phyloP scores from a whole-genome alignment of 2,888 invertebrate genomes.

The Epinotia brunnichana region DNA sequence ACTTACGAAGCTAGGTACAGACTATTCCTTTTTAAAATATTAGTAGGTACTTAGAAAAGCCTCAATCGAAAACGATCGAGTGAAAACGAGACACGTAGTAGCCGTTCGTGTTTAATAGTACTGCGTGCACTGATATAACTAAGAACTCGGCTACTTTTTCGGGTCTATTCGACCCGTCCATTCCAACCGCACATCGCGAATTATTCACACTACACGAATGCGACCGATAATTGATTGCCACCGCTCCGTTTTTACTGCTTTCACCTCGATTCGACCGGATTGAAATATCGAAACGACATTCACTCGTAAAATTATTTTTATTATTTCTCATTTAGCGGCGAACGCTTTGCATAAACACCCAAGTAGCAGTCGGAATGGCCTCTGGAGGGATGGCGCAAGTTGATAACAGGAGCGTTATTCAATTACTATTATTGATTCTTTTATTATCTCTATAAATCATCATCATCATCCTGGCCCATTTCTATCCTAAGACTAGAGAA shows the following conservation, averaged over 20 bases:
- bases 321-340: constrained; percentile 63
- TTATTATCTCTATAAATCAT: too few species aligned
- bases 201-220: constrained; percentile 47
- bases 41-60: too few species aligned
- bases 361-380: constrained; percentile 68
- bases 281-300: constrained; percentile 63
- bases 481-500: too few species aligned
- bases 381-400: constrained; percentile 21
- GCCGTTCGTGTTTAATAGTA: not conserved
- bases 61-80: too few species aligned
- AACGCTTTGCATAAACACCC: constrained; percentile 73
- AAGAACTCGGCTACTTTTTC: constrained; percentile 24
- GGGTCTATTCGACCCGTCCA: constrained; percentile 32
- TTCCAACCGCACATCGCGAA: constrained; percentile 28
- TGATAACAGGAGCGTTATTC: constrained; percentile 3
- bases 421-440: not conserved
- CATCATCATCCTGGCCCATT: too few species aligned
- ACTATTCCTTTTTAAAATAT: too few species aligned
- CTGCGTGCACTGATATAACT: not conserved
- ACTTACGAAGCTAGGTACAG: too few species aligned
- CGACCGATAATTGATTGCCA: constrained; percentile 55
- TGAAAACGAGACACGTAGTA: not conserved
- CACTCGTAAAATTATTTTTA: constrained; percentile 58
- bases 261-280: constrained; percentile 61
- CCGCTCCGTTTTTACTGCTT: constrained; percentile 56